Evolutionary conservation across 2,888 invertebrate genomes (phyloP).

Genomic region (Elmis aenea): DNA sequence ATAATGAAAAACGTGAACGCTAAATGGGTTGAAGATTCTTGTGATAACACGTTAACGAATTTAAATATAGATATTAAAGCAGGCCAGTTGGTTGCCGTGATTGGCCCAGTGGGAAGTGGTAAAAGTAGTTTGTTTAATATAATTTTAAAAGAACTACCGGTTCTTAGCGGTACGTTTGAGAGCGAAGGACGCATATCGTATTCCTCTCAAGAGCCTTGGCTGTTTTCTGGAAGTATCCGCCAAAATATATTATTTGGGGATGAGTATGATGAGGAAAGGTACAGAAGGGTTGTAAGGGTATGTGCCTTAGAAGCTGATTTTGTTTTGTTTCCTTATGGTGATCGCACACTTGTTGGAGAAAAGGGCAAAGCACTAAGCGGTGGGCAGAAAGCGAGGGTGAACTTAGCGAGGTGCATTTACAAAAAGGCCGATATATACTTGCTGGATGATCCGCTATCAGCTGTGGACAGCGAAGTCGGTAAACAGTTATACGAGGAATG

Average conservation of each 20-base stretch:
- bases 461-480: slow-evolving; percentile 68
- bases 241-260: slow-evolving; percentile 80
- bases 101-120: slow-evolving; percentile 68
- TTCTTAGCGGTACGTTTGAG: slow-evolving; percentile 53
- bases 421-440: slow-evolving; percentile 69
- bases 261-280: slow-evolving; percentile 59
- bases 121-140: slow-evolving; percentile 61
- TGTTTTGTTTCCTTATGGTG: slow-evolving; percentile 65
- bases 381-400: slow-evolving; percentile 67
- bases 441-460: slow-evolving; percentile 70
- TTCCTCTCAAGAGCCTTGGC: slow-evolving; percentile 80
- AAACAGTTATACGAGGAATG: slow-evolving; percentile 66
- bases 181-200: slow-evolving; percentile 66
- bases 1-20: slow-evolving; percentile 49
- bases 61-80: slow-evolving; percentile 47
- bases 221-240: slow-evolving; percentile 62
- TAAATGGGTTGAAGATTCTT: slow-evolving; percentile 49
- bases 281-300: slow-evolving; percentile 59
- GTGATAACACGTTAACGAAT: slow-evolving; percentile 47
- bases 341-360: slow-evolving; percentile 74
- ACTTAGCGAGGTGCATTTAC: slow-evolving; percentile 61
- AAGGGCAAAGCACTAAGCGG: slow-evolving; percentile 68
- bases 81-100: slow-evolving; percentile 53
- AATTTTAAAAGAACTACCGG: slow-evolving; percentile 66
- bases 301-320: slow-evolving; percentile 69